Base-by-base conservation (phyloP, 2,797 vertebrate species). In the Rhinogobio ventralis region DNA sequence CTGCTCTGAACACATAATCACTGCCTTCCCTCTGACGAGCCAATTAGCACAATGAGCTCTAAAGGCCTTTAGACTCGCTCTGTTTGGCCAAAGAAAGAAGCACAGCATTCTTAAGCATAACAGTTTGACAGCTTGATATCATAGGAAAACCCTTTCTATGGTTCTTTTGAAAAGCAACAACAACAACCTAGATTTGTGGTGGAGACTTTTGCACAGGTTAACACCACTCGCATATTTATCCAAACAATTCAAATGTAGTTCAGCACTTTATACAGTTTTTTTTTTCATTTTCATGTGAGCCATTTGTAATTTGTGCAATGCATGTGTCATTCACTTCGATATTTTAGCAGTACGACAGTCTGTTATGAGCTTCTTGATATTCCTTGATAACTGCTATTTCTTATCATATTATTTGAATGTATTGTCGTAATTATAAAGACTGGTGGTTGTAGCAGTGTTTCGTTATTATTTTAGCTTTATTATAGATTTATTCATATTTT, bases 21-120 rank as follows among this genome's bases (percentile, higher is more conserved):
- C 78, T 67, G 64, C 30, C 46, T 36, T 80, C 23, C 15, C 64
- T 67, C 64, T 68, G 78, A 80, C 8, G 46, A 68, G 78, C 78
- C 78, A 80, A 68, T 80, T 80, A 68, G 46, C 46, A 80, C 45
- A 80, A 51, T 68, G 64, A 53, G 78, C 64, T 53, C 78, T 30
- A 68, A 53, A 68, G 64, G 46, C 78, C 78, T 80, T 80, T 80
- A 39, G 64, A 80, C 62, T 39, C 14, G 2, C 46, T 55, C 30
- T 68, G 78, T 68, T 68, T 13, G 28, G 62, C 64, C 78, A 3
- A 10, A 53, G 64, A 80, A 53, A 80, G 77, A 39, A 39, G 53
- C 53, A 25, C 30, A 25, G 78, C 78, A 0, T 25, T 80, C 78
- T 80, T 42, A 20, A 30, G 55, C 39, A 57, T 13, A 71, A 55